Conservation (phyloP, 1,140 invertebrate genomes). For the Drosophila tsacasi region DNA sequence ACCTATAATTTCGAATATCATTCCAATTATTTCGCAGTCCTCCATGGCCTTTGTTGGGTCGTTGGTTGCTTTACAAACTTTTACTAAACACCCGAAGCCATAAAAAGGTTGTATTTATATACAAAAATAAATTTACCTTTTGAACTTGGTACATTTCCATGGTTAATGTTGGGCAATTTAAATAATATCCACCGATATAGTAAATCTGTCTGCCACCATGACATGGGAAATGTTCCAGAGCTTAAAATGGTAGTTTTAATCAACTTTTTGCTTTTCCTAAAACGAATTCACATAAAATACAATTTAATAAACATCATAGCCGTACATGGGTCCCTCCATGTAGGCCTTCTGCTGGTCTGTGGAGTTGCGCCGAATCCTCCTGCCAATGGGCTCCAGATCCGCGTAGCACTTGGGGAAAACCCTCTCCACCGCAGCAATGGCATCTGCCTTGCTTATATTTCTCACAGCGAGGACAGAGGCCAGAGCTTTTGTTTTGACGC, state of each 20-base stretch:
- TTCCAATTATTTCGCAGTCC: slow-evolving; percentile 67
- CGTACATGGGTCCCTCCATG: slow-evolving; percentile 91
- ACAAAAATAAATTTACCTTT: slow-evolving; percentile 18
- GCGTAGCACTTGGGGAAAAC: slow-evolving; percentile 97
- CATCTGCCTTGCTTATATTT: slow-evolving; percentile 90
- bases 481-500: slow-evolving; percentile 95
- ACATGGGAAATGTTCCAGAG: slow-evolving; percentile 14
- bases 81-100: slow-evolving; percentile 19
- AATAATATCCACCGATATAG: slow-evolving; percentile 44
- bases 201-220: slow-evolving; percentile 9
- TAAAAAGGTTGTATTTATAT: slow-evolving; percentile 32
- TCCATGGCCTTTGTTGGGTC: slow-evolving; percentile 50
- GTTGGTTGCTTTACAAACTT: slow-evolving; percentile 5
- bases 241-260: slow-evolving; percentile 56
- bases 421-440: slow-evolving; percentile 91
- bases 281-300: slow-evolving; percentile 17
- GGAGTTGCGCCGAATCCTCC: slow-evolving; percentile 92
- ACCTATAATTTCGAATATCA: slow-evolving; percentile 61
- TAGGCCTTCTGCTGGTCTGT: slow-evolving; percentile 92
- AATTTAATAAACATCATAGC: slow-evolving; percentile 88
- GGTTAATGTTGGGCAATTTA: slow-evolving; percentile 56
- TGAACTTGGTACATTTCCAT: slow-evolving; percentile 54
- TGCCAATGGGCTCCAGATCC: slow-evolving; percentile 96
- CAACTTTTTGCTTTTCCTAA: slow-evolving; percentile 23
- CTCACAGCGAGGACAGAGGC: slow-evolving; percentile 93